Conservation (phyloP, 1,140 invertebrate species). For the Gryon sp. region DNA sequence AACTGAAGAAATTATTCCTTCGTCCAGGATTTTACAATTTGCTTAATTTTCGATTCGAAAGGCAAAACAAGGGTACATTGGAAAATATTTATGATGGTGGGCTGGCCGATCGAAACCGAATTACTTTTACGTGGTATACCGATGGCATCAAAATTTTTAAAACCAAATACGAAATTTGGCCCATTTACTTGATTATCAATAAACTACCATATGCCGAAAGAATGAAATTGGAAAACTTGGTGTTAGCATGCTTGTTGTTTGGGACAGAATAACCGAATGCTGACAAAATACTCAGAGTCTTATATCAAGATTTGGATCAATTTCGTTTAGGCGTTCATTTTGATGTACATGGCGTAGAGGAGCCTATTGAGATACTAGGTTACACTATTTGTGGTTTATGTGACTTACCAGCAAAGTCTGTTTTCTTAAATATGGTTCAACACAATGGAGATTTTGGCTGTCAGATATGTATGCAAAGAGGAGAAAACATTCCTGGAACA, state of each 20-base stretch:
- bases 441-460: slow-evolving; percentile 3
- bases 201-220: slow-evolving; percentile 25
- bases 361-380: too few species aligned
- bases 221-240: slow-evolving; percentile 12
- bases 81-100: slow-evolving; percentile 20
- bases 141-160: slow-evolving; percentile 14
- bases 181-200: slow-evolving; percentile 28
- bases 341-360: too few species aligned
- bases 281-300: neutral
- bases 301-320: too few species aligned
- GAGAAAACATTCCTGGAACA: neutral
- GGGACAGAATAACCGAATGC: slow-evolving; percentile 16
- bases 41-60: slow-evolving; percentile 17
- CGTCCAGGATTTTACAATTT: slow-evolving; percentile 29
- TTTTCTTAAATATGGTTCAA: slow-evolving; percentile 23
- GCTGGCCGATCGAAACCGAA: slow-evolving; percentile 7
- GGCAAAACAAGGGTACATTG: slow-evolving; percentile 4
- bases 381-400: too few species aligned
- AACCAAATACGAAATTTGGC: slow-evolving; percentile 21
- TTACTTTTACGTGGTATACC: slow-evolving; percentile 11
- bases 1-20: slow-evolving; percentile 23
- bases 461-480: slow-evolving; percentile 1
- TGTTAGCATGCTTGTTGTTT: slow-evolving; percentile 23
- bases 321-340: too few species aligned
- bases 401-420: slow-evolving; percentile 26